Base-by-base conservation (phyloP, 2,113 vertebrate species). In the Procapra przewalskii region DNA sequence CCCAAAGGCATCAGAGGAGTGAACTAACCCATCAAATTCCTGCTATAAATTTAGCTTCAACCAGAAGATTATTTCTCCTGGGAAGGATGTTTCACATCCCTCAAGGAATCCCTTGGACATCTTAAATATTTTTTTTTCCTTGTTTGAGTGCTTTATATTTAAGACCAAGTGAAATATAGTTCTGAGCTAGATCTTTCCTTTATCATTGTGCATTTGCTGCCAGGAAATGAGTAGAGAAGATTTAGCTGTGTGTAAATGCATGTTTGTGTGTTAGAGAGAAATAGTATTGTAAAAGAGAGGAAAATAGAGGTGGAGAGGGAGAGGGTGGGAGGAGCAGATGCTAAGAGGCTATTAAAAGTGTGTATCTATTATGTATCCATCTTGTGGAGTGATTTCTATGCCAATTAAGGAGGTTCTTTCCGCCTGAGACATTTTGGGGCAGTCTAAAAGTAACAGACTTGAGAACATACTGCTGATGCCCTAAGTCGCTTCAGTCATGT, bases 141-240 rank as follows among this genome's bases (percentile, higher is more conserved):
- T 91, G 6, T 89, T 6, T 87, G 90, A 95, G 25, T 91, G 54
- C 7, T 95, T 97, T 96, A 62, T 97, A 94, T 91, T 98, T 97
- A 97, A 96, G 50, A 83, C 48, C 19, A 86, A 96, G 71, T 14
- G 71, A 94, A 33, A 59, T 52, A 77, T 40, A n/a, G 59, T 64
- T 96, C 91, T 95, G 48, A 83, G 75, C 40, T 80, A 60, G 48
- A 54, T 94, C 60, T 79, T 90, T 92, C 88, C 45, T 88, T 97
- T 71, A 87, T 60, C 9, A 50, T 71, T 52, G 31, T 94, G 48
- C 23, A 43, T 89, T 87, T 83, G 4, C 43, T 89, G 0, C 85
- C 88, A 82, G 9, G 19, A 75, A 80, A 43, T 52, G 79, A 64
- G 19, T 12, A 81, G 27, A 77, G n/a, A 75, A 43, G 12, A 59